These are phyloP conservation scores for Labeo rohita DNA, from an alignment of 2,113 vertebrate genomes.

Conservation along the genomic window DNA sequence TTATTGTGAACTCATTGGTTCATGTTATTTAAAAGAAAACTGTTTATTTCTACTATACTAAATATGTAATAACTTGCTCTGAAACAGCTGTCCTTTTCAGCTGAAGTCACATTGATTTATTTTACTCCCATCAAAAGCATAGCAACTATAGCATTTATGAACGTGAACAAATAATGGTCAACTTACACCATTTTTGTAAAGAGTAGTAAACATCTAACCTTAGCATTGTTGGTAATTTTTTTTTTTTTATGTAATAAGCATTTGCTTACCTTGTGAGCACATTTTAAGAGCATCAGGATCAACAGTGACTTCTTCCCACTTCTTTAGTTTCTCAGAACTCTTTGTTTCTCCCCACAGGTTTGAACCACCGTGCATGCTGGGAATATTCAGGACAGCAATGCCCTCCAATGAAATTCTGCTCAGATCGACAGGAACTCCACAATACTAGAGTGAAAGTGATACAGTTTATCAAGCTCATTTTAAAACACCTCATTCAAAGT, in stretches of 20 bases:
- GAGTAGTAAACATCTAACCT: background rate
- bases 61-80: background rate
- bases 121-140: background rate
- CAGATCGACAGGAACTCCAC: conserved; percentile 80
- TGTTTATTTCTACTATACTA: background rate
- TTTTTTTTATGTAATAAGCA: background rate
- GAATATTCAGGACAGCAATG: conserved; percentile 89
- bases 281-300: conserved; percentile 83
- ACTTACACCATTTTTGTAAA: background rate
- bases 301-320: conserved; percentile 75
- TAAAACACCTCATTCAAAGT: background rate
- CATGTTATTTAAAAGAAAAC: background rate
- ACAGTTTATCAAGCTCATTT: background rate
- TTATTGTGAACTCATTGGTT: background rate
- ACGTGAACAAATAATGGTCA: background rate
- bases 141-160: background rate
- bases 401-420: conserved; percentile 79
- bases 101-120: background rate
- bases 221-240: background rate
- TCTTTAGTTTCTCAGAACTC: conserved; percentile 66
- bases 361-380: conserved; percentile 90
- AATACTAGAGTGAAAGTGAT: conserved; percentile 73
- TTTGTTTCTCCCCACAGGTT: conserved; percentile 91
- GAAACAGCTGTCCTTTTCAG: background rate
- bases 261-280: conserved; percentile 79